phyloP scores from a whole-genome alignment of 2,888 invertebrate genomes.

The Philereme vetulata region DNA sequence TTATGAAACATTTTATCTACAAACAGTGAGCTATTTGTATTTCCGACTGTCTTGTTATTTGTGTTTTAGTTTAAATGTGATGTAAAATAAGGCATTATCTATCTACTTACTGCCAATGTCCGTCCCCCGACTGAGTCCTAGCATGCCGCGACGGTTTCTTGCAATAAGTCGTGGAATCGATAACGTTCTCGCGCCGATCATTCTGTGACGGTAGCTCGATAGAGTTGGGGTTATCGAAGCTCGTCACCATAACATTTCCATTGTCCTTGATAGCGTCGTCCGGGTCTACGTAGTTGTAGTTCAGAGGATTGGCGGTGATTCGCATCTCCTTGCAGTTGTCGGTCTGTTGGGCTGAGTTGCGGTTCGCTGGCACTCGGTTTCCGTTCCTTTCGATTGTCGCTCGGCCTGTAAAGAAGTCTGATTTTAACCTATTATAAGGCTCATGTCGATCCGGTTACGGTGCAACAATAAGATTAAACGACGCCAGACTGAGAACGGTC shows the following conservation, averaged over 20 bases:
- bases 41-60: no score
- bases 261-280: slow-evolving; percentile 84
- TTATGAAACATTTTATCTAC: no score
- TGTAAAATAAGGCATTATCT: slow-evolving; percentile 29
- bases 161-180: slow-evolving; percentile 89
- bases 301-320: slow-evolving; percentile 91
- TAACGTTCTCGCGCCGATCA: slow-evolving; percentile 65
- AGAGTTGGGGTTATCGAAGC: slow-evolving; percentile 90
- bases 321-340: slow-evolving; percentile 85
- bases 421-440: slow-evolving; percentile 18
- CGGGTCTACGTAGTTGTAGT: slow-evolving; percentile 87
- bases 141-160: slow-evolving; percentile 81
- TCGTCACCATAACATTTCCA: slow-evolving; percentile 84
- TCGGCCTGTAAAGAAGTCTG: slow-evolving; percentile 65
- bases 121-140: slow-evolving; percentile 70
- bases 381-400: slow-evolving; percentile 85
- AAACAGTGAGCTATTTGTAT: no score
- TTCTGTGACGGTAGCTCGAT: slow-evolving; percentile 86
- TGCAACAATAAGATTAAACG: neutral
- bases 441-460: slow-evolving; percentile 6
- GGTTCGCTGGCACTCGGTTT: slow-evolving; percentile 71
- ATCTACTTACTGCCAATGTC: slow-evolving; percentile 80
- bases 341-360: slow-evolving; percentile 64
- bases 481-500: no score
- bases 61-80: no score